These are phyloP conservation scores for Psix sp. DNA, from an alignment of 1,140 invertebrate species.

Conservation along the genomic window DNA sequence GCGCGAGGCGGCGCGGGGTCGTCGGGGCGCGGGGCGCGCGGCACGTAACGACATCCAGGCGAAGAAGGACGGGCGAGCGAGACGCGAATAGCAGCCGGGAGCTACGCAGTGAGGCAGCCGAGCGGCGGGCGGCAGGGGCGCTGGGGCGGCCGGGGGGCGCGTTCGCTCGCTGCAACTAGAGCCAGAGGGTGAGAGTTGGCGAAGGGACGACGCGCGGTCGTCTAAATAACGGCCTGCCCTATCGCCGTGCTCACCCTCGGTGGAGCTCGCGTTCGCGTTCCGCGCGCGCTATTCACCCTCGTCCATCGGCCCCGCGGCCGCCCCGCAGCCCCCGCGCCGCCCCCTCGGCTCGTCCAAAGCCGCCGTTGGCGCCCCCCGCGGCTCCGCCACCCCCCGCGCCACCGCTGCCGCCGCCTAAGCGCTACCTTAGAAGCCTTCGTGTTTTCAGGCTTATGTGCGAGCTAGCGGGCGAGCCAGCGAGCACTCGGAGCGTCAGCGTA, in stretches of 20 bases:
- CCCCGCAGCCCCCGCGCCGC: not conserved
- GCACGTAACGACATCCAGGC: constrained; percentile 15
- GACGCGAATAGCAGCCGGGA: constrained; percentile 41
- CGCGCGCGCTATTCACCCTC: constrained; percentile 37
- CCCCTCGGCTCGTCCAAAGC: constrained; percentile 15
- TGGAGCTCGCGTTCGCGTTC: constrained; percentile 14
- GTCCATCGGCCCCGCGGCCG: constrained; percentile 39
- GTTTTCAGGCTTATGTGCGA: constrained; percentile 63
- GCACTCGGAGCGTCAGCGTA: too few relatives aligned
- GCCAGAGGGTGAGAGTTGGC: too few relatives aligned
- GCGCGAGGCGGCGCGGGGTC: constrained; percentile 26
- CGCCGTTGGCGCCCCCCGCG: constrained; percentile 38
- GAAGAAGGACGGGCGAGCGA: constrained; percentile 12
- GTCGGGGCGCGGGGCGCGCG: not conserved
- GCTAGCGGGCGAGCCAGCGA: too few relatives aligned
- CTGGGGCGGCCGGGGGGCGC: constrained; percentile 23
- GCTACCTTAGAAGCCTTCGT: constrained; percentile 55
- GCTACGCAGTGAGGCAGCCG: constrained; percentile 37
- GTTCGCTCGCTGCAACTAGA: too few relatives aligned
- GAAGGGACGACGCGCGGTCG: constrained; percentile 68
- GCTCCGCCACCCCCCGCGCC: constrained; percentile 15
- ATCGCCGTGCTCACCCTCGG: constrained; percentile 59
- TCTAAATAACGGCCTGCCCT: constrained; percentile 73
- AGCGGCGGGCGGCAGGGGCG: constrained; percentile 4
- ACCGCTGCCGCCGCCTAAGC: constrained; percentile 6